Conservation (phyloP, 1,140 invertebrate genomes). For the Ctenoplectra terminalis region DNA sequence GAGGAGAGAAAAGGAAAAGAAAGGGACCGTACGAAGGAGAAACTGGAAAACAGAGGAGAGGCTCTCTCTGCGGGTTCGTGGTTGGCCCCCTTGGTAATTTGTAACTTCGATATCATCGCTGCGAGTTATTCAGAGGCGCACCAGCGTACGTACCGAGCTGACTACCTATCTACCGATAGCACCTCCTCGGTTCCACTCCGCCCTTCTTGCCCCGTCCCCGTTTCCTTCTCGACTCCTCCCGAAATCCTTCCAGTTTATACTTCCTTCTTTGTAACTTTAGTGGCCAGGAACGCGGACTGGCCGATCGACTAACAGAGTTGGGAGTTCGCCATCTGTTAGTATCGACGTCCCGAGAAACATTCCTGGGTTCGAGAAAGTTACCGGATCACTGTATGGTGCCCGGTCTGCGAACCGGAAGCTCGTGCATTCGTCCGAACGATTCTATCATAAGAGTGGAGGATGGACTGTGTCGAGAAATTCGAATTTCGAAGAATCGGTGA, state of each 20-base stretch:
- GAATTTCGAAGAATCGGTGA: neutral
- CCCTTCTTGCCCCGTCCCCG: neutral
- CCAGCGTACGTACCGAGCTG: constrained; percentile 60
- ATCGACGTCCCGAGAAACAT: neutral
- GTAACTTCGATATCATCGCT: constrained; percentile 72
- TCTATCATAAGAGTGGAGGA: neutral
- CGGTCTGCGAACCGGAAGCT: neutral
- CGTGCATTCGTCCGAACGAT: neutral
- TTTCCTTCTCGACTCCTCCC: constrained; percentile 2
- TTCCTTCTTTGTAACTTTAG: constrained; percentile 37
- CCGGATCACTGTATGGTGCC: neutral
- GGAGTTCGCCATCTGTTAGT: neutral
- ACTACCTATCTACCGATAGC: constrained; percentile 69
- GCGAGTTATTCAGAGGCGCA: constrained; percentile 68
- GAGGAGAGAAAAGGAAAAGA: constrained; percentile 22
- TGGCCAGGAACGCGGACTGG: neutral
- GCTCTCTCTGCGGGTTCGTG: constrained; percentile 56
- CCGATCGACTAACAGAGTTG: neutral
- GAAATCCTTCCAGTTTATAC: constrained; percentile 34
- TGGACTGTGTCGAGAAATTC: neutral
- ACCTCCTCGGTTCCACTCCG: constrained; percentile 51
- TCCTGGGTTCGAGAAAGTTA: neutral
- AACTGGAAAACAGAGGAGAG: constrained; percentile 52
- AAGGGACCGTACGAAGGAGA: constrained; percentile 44
- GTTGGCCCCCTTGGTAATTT: constrained; percentile 70